These are phyloP conservation scores for Phrynosoma platyrhinos DNA, from an alignment of 2,113 vertebrate genomes.

Conservation along the genomic window DNA sequence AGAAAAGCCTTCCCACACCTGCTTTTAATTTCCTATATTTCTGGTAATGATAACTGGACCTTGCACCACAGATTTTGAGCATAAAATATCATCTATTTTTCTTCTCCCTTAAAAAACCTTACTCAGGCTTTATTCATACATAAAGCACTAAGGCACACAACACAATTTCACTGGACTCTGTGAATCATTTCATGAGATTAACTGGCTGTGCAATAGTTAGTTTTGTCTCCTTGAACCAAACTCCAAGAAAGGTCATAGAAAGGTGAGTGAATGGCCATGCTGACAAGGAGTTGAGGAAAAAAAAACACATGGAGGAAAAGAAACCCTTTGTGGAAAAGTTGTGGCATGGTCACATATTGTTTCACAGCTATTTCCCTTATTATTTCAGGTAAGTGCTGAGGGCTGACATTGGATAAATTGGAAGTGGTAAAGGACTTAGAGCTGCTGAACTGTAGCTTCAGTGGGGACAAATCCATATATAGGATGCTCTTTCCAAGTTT, in stretches of 20 bases:
- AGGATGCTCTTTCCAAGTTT: background rate
- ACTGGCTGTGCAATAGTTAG: background rate
- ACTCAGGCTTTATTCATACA: background rate
- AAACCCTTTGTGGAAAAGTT: background rate
- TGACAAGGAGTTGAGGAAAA: background rate
- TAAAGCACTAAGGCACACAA: background rate
- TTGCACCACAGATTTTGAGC: conserved; percentile 68
- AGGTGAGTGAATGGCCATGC: background rate
- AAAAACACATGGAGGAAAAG: background rate
- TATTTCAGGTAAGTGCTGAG: background rate
- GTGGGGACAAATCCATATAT: background rate
- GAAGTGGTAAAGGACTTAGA: background rate
- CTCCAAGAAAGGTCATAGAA: background rate
- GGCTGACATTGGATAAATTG: background rate
- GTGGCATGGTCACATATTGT: background rate
- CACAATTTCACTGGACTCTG: background rate
- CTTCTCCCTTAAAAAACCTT: conserved; percentile 61
- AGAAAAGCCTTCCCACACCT: conserved; percentile 78
- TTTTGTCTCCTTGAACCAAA: conserved; percentile 4
- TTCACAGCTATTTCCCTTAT: background rate
- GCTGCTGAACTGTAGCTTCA: background rate
- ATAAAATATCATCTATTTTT: conserved; percentile 72
- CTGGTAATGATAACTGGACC: conserved; percentile 79
- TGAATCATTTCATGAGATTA: background rate
- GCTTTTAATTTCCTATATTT: conserved; percentile 84